Conservation (phyloP, 2,888 invertebrate species). For the Latrodectus elegans region DNA sequence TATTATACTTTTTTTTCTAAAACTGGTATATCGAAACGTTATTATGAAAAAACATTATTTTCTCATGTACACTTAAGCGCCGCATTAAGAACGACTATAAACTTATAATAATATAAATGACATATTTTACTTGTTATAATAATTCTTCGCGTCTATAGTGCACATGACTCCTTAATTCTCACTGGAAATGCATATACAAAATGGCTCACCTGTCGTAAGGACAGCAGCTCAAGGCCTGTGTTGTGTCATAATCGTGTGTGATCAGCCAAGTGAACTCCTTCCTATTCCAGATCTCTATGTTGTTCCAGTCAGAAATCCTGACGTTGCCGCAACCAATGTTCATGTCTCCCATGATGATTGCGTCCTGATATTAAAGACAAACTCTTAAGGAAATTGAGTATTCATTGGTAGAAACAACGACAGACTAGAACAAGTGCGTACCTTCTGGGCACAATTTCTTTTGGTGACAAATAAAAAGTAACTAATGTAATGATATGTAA, state of each 20-base stretch:
- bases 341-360: conserved; percentile 70
- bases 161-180: background rate
- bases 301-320: conserved; percentile 66
- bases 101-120: no score
- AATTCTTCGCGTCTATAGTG: no score
- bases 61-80: background rate
- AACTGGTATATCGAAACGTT: no score
- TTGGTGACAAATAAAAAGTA: no score
- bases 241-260: conserved; percentile 67
- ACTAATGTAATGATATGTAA: no score
- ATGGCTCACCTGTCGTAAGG: conserved; percentile 68
- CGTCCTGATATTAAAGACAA: conserved; percentile 49
- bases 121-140: no score
- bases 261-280: conserved; percentile 68
- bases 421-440: no score
- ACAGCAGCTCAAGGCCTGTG: conserved; percentile 40
- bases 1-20: no score
- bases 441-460: no score
- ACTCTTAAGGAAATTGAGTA: no score
- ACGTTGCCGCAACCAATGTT: conserved; percentile 70
- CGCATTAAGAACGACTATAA: background rate
- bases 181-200: background rate
- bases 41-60: no score
- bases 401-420: no score
- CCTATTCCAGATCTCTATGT: conserved; percentile 60